Evolutionary conservation across 2,113 vertebrate species (phyloP).

Genomic region (Oryzias woworae): DNA sequence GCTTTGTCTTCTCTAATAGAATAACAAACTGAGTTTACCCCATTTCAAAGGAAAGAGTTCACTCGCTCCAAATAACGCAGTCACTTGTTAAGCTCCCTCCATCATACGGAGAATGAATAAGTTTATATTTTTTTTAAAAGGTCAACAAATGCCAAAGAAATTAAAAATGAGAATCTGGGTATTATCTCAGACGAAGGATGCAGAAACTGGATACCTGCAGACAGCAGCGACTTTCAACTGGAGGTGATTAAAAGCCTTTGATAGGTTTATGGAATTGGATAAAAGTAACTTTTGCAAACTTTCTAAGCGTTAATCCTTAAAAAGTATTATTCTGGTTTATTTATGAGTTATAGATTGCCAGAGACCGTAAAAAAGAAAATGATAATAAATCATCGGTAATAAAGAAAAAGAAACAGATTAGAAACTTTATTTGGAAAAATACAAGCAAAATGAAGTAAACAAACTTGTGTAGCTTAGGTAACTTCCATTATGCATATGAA

Average conservation of each 20-base stretch:
- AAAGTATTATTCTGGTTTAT: neutral
- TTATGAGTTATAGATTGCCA: no score
- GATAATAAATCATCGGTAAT: no score
- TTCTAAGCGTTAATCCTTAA: slow-evolving; percentile 56
- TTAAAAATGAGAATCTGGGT: slow-evolving; percentile 66
- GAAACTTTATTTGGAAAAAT: no score
- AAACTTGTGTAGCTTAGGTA: no score
- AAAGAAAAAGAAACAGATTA: no score
- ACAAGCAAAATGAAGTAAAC: no score
- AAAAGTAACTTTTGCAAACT: slow-evolving; percentile 51
- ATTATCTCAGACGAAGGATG: slow-evolving; percentile 47
- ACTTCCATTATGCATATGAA: no score
- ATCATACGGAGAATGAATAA: slow-evolving; percentile 46
- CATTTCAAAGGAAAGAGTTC: slow-evolving; percentile 65
- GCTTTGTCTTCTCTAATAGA: slow-evolving; percentile 70
- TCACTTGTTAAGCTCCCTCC: slow-evolving; percentile 50
- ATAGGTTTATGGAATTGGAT: slow-evolving; percentile 50
- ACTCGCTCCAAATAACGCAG: slow-evolving; percentile 42
- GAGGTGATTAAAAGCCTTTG: slow-evolving; percentile 61
- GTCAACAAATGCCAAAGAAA: slow-evolving; percentile 66
- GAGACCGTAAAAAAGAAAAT: no score
- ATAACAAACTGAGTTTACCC: slow-evolving; percentile 70
- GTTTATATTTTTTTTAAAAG: slow-evolving; percentile 65
- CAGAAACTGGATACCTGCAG: slow-evolving; percentile 50
- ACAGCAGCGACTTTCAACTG: slow-evolving; percentile 32